phyloP scores from a whole-genome alignment of 1,140 invertebrate species.

The Trissolcus basalis region DNA sequence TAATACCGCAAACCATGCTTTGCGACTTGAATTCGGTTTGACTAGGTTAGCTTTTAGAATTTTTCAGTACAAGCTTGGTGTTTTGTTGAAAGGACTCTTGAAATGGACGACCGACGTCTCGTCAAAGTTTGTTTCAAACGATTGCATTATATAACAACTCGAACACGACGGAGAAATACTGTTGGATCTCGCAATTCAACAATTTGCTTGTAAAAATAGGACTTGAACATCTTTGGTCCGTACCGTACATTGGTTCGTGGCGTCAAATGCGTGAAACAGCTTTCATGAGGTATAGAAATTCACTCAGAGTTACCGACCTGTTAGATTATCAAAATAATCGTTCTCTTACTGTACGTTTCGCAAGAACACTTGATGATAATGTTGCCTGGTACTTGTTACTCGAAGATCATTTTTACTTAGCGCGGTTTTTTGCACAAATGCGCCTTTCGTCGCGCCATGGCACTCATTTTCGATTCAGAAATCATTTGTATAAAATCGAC shows the following conservation, averaged over 20 bases:
- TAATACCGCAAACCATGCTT: neutral
- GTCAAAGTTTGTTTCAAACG: neutral
- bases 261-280: neutral
- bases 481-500: conserved; percentile 10
- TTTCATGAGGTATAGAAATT: neutral
- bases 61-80: neutral
- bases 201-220: neutral
- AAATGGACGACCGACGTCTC: neutral
- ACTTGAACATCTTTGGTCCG: neutral
- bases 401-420: conserved; percentile 1
- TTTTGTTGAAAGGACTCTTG: neutral
- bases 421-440: conserved; percentile 16
- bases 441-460: conserved; percentile 9
- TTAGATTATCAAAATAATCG: neutral
- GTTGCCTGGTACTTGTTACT: conserved; percentile 10
- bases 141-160: neutral
- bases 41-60: neutral
- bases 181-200: conserved; percentile 16
- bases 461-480: conserved; percentile 1
- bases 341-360: neutral
- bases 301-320: conserved; percentile 7
- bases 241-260: conserved; percentile 1
- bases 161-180: conserved; percentile 1
- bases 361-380: conserved; percentile 2
- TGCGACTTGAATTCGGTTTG: conserved; percentile 3